These are phyloP conservation scores for Chelonus formosanus DNA, from an alignment of 2,888 invertebrate species.

Conservation along the genomic window DNA sequence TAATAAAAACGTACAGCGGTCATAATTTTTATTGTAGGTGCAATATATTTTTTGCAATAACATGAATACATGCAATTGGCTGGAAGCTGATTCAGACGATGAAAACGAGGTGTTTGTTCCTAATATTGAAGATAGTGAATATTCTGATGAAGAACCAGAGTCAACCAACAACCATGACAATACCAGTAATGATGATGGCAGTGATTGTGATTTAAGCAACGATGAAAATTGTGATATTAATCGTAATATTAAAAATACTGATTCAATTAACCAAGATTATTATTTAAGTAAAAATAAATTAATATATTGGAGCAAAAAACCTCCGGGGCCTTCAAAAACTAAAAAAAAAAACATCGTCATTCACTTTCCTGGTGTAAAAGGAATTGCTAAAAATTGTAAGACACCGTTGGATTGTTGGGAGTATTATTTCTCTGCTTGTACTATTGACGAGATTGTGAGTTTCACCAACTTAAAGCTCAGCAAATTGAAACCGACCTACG, in stretches of 20 bases:
- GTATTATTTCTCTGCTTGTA: background rate
- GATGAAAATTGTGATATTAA: no score
- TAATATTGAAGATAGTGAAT: no score
- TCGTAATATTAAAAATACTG: background rate
- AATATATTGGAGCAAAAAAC: background rate
- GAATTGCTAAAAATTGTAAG: background rate
- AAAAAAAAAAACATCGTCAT: slow-evolving; percentile 1
- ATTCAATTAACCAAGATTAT: background rate
- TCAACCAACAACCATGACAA: no score
- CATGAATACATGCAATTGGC: no score
- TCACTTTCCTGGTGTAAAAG: background rate
- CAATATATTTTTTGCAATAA: no score
- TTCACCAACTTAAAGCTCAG: background rate
- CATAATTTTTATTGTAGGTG: no score
- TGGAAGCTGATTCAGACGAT: no score
- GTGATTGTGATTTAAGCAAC: no score
- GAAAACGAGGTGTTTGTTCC: no score
- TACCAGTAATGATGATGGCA: no score
- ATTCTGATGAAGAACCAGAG: no score
- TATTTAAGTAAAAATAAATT: slow-evolving; percentile 2
- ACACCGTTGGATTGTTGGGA: background rate
- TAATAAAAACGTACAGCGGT: no score
- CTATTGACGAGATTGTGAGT: slow-evolving; percentile 1
- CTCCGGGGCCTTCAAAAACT: slow-evolving; percentile 1
- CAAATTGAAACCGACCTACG: background rate